Evolutionary conservation across 2,888 invertebrate species (phyloP).

Genomic region (Opisthograptis luteolata): DNA sequence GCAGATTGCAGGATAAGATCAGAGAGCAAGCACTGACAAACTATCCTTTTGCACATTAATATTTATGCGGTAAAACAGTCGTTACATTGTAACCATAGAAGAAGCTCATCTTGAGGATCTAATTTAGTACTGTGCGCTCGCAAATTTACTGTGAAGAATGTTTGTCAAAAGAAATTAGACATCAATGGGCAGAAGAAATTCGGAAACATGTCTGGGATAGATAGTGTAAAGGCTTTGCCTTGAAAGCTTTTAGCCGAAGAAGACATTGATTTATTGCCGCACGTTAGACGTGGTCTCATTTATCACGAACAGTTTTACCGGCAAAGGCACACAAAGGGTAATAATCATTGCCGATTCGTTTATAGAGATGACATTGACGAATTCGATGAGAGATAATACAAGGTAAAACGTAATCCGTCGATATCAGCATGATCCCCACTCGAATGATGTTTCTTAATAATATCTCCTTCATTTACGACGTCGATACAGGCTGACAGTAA

Average conservation of each 20-base stretch:
- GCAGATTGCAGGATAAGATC: conserved; percentile 28
- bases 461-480: conserved; percentile 25
- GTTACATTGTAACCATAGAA: conserved; percentile 47
- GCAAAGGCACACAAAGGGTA: conserved; percentile 64
- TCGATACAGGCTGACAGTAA: conserved; percentile 39
- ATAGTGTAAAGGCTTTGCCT: conserved; percentile 43
- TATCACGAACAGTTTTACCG: conserved; percentile 70
- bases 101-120: conserved; percentile 35
- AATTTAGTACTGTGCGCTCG: conserved; percentile 41
- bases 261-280: conserved; percentile 66
- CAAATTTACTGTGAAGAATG: conserved; percentile 27
- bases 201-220: conserved; percentile 40
- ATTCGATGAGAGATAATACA: conserved; percentile 54
- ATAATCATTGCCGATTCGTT: conserved; percentile 63
- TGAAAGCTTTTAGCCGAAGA: conserved; percentile 53
- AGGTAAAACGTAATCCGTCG: conserved; percentile 27
- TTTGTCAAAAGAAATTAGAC: conserved; percentile 42
- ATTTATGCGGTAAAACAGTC: conserved; percentile 47
- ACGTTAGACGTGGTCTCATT: conserved; percentile 67
- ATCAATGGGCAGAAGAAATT: conserved; percentile 47
- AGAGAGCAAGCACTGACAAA: conserved; percentile 29
- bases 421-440: conserved; percentile 15
- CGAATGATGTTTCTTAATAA: conserved; percentile 23
- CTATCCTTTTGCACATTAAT: conserved; percentile 41
- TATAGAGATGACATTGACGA: conserved; percentile 66